phyloP scores from a whole-genome alignment of 92 coral and sea anemone species.

The Siderastrea siderea region DNA sequence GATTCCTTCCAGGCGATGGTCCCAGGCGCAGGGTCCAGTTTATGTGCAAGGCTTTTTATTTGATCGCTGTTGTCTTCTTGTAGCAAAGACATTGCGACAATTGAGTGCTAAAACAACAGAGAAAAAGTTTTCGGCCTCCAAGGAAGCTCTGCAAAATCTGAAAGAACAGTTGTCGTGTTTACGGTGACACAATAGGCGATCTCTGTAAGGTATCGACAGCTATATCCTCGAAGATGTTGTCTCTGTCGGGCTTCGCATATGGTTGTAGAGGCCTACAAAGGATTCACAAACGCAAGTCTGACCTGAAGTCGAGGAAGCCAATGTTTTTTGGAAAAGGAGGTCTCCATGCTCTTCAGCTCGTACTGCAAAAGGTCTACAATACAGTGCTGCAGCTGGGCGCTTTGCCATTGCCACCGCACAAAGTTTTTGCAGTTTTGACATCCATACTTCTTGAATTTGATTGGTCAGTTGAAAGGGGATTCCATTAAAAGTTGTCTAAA shows the following conservation, averaged over 20 bases:
- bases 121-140: constrained; percentile 83
- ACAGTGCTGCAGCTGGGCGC: no score
- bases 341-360: no score
- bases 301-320: no score
- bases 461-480: no score
- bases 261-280: neutral
- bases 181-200: neutral
- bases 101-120: constrained; percentile 86
- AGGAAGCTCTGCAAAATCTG: constrained; percentile 81
- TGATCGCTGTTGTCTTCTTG: constrained; percentile 73
- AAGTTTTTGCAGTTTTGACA: no score
- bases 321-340: no score
- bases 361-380: no score
- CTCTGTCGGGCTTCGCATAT: neutral
- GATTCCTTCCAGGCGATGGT: constrained; percentile 66
- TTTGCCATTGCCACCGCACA: no score
- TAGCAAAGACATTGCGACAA: constrained; percentile 79
- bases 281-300: neutral
- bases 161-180: constrained; percentile 40
- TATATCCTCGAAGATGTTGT: no score
- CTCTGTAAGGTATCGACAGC: no score
- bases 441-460: no score
- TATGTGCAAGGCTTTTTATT: constrained; percentile 76
- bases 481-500: no score
- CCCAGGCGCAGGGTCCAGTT: constrained; percentile 55